Base-by-base conservation (phyloP, 1,140 invertebrate genomes). In the Elysia chlorotica region DNA sequence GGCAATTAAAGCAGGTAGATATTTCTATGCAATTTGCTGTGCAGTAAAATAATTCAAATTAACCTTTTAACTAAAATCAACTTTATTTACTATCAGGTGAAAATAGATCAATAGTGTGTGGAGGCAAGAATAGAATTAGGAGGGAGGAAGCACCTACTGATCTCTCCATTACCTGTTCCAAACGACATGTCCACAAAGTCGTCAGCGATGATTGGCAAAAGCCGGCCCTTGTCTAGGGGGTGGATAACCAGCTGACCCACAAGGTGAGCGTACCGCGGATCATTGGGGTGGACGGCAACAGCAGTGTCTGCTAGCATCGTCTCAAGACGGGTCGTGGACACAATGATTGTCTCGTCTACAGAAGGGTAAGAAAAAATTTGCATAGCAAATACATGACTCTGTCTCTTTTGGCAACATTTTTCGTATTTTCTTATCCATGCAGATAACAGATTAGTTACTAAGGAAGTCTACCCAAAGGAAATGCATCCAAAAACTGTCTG, bases 281-380 rank as follows among this genome's bases (percentile, higher is more conserved):
- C 97, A 37, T 95, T 90, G 3, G 98, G 97, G 90, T 99, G 93
- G 0, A 99, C 96, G 59, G 96, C 96, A 25, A 99, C 92, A 17
- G 96, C 98, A 0, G 94, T 94, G 88, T 99, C 98, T 5, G 96
- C 98, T 0, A 99, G 88, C 96, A 99, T 99, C 0, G 98, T 99
- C 90, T 99, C 97, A 33, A 98, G 91, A 81, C 97, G 92, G 17
- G 97, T 99, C 2, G 98, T 99, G 3, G 97, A 96, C 33, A 99
- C 95, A 66, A 95, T 89, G 66, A 99, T 90, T 88, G 93, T 93
- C 76, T 95, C 92, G 75, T 91, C 89, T 84, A 65, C n/a, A 33
- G 2, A 65, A 65, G 23, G 6, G 6, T 6, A 14, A 57, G 30
- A 28, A 57, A 57, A 14, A 14, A 57, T 23, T 23, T 57, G 30